Percentiles rank a stretch among this genome's conserved stretches.
These are phyloP conservation scores for Stratiolaelaps scimitus DNA, from an alignment of 1,140 invertebrate species.

Conservation along the genomic window DNA sequence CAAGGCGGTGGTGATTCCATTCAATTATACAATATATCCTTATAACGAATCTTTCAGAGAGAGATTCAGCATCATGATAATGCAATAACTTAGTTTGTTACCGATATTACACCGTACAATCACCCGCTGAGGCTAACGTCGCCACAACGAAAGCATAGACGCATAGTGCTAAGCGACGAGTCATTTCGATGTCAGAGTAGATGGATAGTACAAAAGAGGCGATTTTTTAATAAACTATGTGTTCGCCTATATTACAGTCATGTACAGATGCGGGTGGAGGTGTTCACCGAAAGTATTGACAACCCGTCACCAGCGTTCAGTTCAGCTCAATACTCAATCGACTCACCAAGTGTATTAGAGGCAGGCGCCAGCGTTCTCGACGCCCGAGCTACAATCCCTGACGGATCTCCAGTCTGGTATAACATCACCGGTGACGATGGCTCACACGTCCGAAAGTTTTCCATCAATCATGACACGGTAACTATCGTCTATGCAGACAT, in stretches of 20 bases:
- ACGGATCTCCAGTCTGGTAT: slow-evolving; percentile 36
- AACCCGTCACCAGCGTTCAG: slow-evolving; percentile 37
- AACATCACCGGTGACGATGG: slow-evolving; percentile 35
- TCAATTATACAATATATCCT: too few relatives aligned
- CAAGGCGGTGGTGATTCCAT: too few relatives aligned
- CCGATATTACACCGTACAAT: too few relatives aligned
- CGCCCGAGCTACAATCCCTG: slow-evolving; percentile 36
- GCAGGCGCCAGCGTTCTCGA: slow-evolving; percentile 35
- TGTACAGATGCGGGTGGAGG: slow-evolving; percentile 35
- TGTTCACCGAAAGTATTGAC: slow-evolving; percentile 37
- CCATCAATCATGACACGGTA: slow-evolving; percentile 37
- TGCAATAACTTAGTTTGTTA: too few relatives aligned
- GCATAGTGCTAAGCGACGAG: not conserved
- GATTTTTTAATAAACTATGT: too few relatives aligned
- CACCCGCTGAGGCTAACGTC: too few relatives aligned
- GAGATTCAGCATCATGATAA: too few relatives aligned
- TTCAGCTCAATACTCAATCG: slow-evolving; percentile 35
- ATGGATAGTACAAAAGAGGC: too few relatives aligned
- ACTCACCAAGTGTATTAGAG: slow-evolving; percentile 35
- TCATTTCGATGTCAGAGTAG: too few relatives aligned
- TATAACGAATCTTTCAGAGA: too few relatives aligned
- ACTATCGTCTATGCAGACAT: slow-evolving; percentile 1
- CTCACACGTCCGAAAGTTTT: slow-evolving; percentile 34
- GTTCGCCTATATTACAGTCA: slow-evolving; percentile 31
- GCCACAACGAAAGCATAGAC: too few relatives aligned